phyloP scores from a whole-genome alignment of 2,797 vertebrate species.

The Xiphophorus birchmanni region DNA sequence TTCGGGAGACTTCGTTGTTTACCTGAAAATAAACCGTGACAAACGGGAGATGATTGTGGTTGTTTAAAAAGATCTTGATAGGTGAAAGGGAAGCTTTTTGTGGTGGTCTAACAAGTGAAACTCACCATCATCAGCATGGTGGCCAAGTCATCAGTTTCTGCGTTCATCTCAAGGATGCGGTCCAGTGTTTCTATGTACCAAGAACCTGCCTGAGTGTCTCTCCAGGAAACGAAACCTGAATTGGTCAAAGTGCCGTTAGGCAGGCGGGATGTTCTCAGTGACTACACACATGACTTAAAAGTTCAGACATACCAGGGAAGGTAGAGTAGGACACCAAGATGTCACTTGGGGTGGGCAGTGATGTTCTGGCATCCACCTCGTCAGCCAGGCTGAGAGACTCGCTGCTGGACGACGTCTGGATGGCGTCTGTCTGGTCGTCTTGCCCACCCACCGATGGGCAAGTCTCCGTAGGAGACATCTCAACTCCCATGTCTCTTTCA shows the following conservation, averaged over 20 bases:
- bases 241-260: constrained; percentile 5
- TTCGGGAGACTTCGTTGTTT: constrained; percentile 83
- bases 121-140: constrained; percentile 87
- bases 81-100: not conserved
- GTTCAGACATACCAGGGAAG: constrained; percentile 85
- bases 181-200: constrained; percentile 93
- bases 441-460: constrained; percentile 36
- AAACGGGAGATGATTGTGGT: not conserved
- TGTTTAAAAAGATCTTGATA: not conserved
- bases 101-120: constrained; percentile 4
- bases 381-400: constrained; percentile 70
- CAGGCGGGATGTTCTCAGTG: not conserved
- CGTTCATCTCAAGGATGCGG: constrained; percentile 79
- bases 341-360: constrained; percentile 89
- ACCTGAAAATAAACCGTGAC: constrained; percentile 81
- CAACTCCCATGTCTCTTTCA: constrained; percentile 86
- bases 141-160: constrained; percentile 79
- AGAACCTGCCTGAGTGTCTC: constrained; percentile 82
- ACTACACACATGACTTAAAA: not conserved
- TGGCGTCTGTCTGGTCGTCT: constrained; percentile 83
- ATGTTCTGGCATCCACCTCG: constrained; percentile 83
- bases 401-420: constrained; percentile 82
- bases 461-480: constrained; percentile 75
- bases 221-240: constrained; percentile 94
- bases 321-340: constrained; percentile 97